Base-by-base conservation (phyloP, 2,797 vertebrate genomes). In the Erethizon dorsatum region DNA sequence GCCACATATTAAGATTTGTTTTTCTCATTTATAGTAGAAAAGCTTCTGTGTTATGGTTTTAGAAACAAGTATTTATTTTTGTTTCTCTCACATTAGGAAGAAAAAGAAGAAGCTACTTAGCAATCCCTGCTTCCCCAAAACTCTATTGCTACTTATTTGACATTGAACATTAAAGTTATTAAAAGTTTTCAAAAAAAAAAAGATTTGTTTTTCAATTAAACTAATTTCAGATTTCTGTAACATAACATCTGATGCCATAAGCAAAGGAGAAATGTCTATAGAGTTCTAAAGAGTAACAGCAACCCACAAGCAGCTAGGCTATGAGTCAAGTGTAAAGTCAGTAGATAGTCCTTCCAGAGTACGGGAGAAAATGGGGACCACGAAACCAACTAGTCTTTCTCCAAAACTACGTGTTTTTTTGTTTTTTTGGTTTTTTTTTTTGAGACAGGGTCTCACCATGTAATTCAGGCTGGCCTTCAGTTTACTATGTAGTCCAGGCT, bases 1-100 rank as follows among this genome's bases (percentile, higher is more conserved):
- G 22, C 45, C 20, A 71, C 26, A 5, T 41, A 20, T 69, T 50
- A 41, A 69, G 26, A 78, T 83, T 82, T 63, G 20, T 83, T 83
- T 61, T 45, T 61, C 37, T 41, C 18, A 69, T 96, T 95, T 84
- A 63, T 83, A 88, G 88, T 94, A 78, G 69, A 90, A 95, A 96
- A 79, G 33, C 63, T 90, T 93, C 54, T 95, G 45, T 89, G 59
- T 90, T 91, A 94, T 33, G 82, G 89, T 96, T 90, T 91, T 89
- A 92, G 96, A 95, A 96, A 90, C 59, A 26, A 69, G 50, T 82
- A 85, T 92, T 92, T 93, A 96, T 63, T 97, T 96, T 94, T 96
- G 88, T 87, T 94, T 84, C 50, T 9, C 28, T 83, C 69, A 17
- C 59, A 41, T 90, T 96, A 63, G 88, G 87, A 50, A 47, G 89